A percentile compares a stretch with the other conserved stretches of the same genome.
phyloP scores from a whole-genome alignment of 2,888 invertebrate species.

The Arenicola marina region DNA sequence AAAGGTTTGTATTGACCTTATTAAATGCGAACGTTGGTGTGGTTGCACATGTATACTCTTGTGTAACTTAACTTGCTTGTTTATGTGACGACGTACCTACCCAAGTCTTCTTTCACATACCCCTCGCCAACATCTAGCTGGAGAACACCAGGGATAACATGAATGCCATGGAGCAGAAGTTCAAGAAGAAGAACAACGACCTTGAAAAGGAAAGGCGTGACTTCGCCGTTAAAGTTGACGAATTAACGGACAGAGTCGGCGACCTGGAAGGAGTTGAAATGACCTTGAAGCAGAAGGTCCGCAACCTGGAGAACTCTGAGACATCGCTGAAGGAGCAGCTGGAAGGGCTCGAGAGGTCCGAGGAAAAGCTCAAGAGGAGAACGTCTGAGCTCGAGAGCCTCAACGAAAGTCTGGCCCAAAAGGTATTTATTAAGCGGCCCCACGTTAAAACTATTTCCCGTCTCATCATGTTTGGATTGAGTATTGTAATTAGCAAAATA shows the following conservation, averaged over 20 bases:
- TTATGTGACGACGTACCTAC: too few species aligned
- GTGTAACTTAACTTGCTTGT: too few species aligned
- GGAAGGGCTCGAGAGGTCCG: constrained; percentile 21
- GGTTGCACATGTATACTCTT: too few species aligned
- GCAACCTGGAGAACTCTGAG: constrained; percentile 23
- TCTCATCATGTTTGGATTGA: too few species aligned
- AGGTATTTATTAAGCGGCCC: background rate
- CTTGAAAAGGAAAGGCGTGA: constrained; percentile 19
- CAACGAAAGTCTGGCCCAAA: constrained; percentile 23
- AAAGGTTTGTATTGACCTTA: background rate
- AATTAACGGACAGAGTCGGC: constrained; percentile 15
- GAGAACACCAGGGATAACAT: background rate
- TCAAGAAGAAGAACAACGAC: constrained; percentile 19
- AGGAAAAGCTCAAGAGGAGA: constrained; percentile 9
- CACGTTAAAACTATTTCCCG: too few species aligned
- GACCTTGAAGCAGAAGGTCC: constrained; percentile 23
- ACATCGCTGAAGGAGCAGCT: constrained; percentile 14
- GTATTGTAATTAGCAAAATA: too few species aligned
- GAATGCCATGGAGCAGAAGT: constrained; percentile 9
- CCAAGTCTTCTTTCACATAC: too few species aligned
- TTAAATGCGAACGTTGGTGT: too few species aligned
- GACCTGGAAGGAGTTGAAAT: constrained; percentile 23
- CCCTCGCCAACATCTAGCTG: background rate
- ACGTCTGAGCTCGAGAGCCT: constrained; percentile 16
- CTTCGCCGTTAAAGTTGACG: constrained; percentile 11